Evolutionary conservation across 2,113 vertebrate species (phyloP), one percentile per base, ranked within the genome.

Genomic region (Falcunculus frontatus): DNA sequence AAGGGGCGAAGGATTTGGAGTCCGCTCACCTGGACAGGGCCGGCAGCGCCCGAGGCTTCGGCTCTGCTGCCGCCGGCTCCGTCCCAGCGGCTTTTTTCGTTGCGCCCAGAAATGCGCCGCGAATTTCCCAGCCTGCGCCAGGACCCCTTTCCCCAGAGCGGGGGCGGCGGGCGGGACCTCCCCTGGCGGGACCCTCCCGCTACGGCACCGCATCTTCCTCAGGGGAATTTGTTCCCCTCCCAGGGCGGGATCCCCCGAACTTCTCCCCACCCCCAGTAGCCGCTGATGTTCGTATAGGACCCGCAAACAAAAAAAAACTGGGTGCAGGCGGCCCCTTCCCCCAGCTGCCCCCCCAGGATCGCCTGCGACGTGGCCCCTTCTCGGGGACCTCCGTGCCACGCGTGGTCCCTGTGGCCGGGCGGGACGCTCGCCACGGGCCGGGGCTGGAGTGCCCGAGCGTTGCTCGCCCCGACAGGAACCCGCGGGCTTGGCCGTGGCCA

Each of bases 11-110:
- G 12, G 32, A 56, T 88, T 78, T 60, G 55, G 29, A 68, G 9
- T 5, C 67, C 15, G 13, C 63, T 94, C 79, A 68, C 75, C 89
- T 69, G 89, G 70, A 85, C 53, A 44, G 91, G 67, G 25, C 56
- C 29, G 52, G 56, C 74, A 59, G 74, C 4, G 14, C 53, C 35
- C 49, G 53, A 12, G 63, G 22, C 18, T 90, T 68, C 25, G 67
- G 19, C 13, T 72, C 33, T 16, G 79, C 53, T 35, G 53, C 82
- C 39, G 5, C 39, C 78, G 10, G 44, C 30, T 4, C 57, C 41
- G 10, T 72, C 89, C 57, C 72, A 27, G 49, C 2, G 35, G 30
- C 6, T 88, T 86, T 88, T 96, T 96, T 96, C 96, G 96, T 96
- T 96, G 86, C 19, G 13, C 44, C 16, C 62, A 35, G 14, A 93